phyloP scores from a whole-genome alignment of 2,797 vertebrate genomes.

The Aselliscus stoliczkanus region DNA sequence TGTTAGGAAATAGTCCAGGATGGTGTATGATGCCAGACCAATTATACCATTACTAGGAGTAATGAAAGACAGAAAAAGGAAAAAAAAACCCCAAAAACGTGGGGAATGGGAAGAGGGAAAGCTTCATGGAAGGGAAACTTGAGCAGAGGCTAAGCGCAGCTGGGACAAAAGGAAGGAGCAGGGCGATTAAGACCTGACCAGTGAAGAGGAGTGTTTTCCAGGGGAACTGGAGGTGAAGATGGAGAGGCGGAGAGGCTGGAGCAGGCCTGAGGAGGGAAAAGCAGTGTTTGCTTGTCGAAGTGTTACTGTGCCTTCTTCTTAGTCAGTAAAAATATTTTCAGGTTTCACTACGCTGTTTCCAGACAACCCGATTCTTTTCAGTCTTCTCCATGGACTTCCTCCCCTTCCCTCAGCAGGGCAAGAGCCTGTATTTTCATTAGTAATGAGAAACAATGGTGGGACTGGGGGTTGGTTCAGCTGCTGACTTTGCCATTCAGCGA shows the following conservation, averaged over 20 bases:
- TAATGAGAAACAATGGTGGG: neutral
- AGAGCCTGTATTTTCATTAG: neutral
- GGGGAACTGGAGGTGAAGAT: neutral
- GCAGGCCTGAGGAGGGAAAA: neutral
- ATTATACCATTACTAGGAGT: neutral
- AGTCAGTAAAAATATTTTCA: neutral
- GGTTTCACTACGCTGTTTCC: neutral
- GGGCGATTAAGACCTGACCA: neutral
- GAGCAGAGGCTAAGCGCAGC: neutral
- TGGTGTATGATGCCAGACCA: neutral
- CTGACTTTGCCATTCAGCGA: neutral
- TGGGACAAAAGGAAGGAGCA: neutral
- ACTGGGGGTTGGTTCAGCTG: neutral
- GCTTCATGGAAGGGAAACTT: neutral
- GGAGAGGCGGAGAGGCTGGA: neutral
- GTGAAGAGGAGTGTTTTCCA: neutral
- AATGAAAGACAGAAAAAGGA: neutral
- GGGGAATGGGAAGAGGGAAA: neutral
- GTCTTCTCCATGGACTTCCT: neutral
- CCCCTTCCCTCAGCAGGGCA: neutral
- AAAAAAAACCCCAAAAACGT: neutral
- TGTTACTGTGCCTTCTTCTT: neutral
- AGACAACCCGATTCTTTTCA: neutral
- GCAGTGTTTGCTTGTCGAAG: neutral
- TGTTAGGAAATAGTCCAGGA: neutral